Evolutionary conservation across 2,888 invertebrate genomes (phyloP), one percentile per base, ranked within the genome.

Genomic region (Idaea biselata): DNA sequence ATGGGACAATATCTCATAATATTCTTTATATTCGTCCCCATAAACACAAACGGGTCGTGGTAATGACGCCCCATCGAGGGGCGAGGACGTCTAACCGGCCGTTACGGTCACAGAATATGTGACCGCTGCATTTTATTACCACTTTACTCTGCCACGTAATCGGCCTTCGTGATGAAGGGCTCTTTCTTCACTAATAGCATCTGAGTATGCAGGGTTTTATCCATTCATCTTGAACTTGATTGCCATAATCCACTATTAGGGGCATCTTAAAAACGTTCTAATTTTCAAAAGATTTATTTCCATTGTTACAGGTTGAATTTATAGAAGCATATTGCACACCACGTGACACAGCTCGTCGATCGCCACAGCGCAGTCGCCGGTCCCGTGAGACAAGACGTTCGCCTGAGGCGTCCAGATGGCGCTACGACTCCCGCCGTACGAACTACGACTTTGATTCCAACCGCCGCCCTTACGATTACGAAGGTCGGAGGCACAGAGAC

Each of bases 301-400:
- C 18, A 58, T 89, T 89, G 87, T 93, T 93, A 1, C 87, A 95
- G 95, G 94, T 96, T 74, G 95, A 95, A 86, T 94, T 96, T 73
- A 90, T 96, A 84, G 96, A 96, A 84, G 94, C 95, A 64, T 96
- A 96, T 83, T 95, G 95, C 79, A 95, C 95, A 77, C 96, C 96
- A 16, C 93, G 95, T 69, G 96, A 96, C 82, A 95, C 95, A 76
- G 88, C 92, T 16, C 86, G 88, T 33, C 86, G 91, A 58, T 91
- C 92, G 11, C 91, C 92, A 72, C 90, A 87, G 75, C 87, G 90
- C 75, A 86, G 80, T 65, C 89, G 92, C 63, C 86, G 91, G 60
- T 90, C 92, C 25, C 79, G 91, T 61, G 92, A 90, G 65, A 81
- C 86, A 59, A 84, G 89, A 25, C 86, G 92, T 56, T 90, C 93